Evolutionary conservation across 2,113 vertebrate species (phyloP).

Genomic region (Solea solea): DNA sequence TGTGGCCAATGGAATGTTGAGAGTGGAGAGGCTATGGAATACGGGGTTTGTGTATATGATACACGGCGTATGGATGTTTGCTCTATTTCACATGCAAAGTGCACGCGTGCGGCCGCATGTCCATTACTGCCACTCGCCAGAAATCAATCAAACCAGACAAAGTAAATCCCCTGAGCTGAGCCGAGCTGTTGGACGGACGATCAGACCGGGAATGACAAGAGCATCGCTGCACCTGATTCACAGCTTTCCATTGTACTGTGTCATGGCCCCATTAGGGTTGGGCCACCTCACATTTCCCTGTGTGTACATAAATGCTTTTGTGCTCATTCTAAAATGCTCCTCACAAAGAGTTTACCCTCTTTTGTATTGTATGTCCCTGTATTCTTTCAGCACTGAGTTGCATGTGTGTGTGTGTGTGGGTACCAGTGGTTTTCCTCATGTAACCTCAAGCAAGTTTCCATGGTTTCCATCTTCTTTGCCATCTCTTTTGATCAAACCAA

Average conservation of each 20-base stretch:
- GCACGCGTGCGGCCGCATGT: conserved; percentile 33
- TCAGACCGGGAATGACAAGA: conserved; percentile 35
- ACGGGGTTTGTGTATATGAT: conserved; percentile 50
- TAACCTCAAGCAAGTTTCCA: too few relatives aligned
- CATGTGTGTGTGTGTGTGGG: too few relatives aligned
- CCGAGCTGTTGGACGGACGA: conserved; percentile 53
- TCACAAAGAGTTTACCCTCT: too few relatives aligned
- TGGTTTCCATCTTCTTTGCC: too few relatives aligned
- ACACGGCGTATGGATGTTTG: conserved; percentile 19
- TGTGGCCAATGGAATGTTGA: conserved; percentile 78
- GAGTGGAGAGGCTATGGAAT: conserved; percentile 68
- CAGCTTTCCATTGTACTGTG: conserved; percentile 20
- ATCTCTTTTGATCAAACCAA: too few relatives aligned
- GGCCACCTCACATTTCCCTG: too few relatives aligned
- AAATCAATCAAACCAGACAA: conserved; percentile 58
- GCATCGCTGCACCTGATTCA: conserved; percentile 49
- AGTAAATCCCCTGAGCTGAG: conserved; percentile 26
- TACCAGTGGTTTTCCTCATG: too few relatives aligned
- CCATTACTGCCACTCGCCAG: conserved; percentile 44
- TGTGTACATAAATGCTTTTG: too few relatives aligned
- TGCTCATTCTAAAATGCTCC: too few relatives aligned
- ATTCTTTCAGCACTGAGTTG: too few relatives aligned
- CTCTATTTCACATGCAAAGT: conserved; percentile 9
- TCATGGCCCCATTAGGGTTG: conserved; percentile 39
- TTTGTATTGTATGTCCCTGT: too few relatives aligned